These are phyloP conservation scores for Nannobrachium achirus DNA, from an alignment of 2,113 vertebrate species.

Conservation along the genomic window DNA sequence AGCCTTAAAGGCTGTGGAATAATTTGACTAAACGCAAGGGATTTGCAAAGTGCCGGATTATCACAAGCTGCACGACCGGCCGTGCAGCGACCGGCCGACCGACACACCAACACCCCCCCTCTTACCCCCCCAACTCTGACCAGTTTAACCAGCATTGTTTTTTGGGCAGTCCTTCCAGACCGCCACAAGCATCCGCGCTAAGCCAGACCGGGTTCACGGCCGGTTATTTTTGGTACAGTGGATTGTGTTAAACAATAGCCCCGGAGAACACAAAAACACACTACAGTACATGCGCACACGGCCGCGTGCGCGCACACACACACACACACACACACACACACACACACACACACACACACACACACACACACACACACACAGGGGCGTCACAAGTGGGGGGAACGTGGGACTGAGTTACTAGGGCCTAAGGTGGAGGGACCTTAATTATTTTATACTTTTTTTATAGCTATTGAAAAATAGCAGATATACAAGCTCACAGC, in stretches of 20 bases:
- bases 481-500: no score
- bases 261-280: slow-evolving; percentile 4
- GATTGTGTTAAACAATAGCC: slow-evolving; percentile 16
- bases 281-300: background rate
- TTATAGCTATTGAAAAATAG: no score
- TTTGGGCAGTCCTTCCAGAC: slow-evolving; percentile 27
- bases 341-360: background rate
- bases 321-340: no score
- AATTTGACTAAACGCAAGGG: slow-evolving; percentile 77
- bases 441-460: no score
- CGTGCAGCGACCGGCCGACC: slow-evolving; percentile 7
- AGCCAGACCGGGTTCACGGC: slow-evolving; percentile 1
- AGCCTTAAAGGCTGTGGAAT: slow-evolving; percentile 73
- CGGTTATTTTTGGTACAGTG: slow-evolving; percentile 16
- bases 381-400: no score
- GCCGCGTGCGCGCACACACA: background rate
- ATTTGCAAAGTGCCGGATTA: slow-evolving; percentile 73
- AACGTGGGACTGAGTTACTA: no score
- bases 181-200: slow-evolving; percentile 3
- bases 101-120: background rate
- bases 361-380: no score
- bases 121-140: slow-evolving; percentile 8
- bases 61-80: slow-evolving; percentile 67
- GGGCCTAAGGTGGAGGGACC: no score
- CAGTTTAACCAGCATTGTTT: slow-evolving; percentile 54